These are phyloP conservation scores for Cenopis cana DNA, from an alignment of 2,888 invertebrate species.

Conservation along the genomic window DNA sequence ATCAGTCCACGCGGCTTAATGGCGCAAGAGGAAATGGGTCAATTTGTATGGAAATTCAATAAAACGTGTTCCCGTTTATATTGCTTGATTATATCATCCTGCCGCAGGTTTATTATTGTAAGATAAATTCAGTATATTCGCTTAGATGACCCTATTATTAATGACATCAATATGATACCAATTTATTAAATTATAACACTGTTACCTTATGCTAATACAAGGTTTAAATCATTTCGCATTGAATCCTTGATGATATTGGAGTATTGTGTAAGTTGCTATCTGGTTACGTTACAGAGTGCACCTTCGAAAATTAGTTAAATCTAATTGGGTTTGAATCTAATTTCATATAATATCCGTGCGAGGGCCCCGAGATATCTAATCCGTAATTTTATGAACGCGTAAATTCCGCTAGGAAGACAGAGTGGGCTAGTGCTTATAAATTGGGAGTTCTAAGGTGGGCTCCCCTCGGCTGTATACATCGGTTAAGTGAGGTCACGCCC, in stretches of 20 bases:
- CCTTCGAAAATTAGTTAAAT: not conserved
- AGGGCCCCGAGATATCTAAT: constrained; percentile 25
- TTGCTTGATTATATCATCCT: not conserved
- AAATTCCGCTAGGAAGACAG: constrained; percentile 27
- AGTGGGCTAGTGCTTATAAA: constrained; percentile 40
- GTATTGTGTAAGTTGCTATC: not conserved
- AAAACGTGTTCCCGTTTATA: not conserved
- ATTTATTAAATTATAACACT: not conserved
- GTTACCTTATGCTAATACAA: not conserved
- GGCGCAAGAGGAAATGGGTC: not conserved
- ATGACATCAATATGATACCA: not conserved
- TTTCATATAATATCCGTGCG: constrained; percentile 14
- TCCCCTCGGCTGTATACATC: constrained; percentile 36
- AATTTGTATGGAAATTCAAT: not conserved
- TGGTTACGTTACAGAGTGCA: not conserved
- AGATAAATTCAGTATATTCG: not conserved
- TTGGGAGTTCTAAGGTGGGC: constrained; percentile 37
- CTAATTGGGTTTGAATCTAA: constrained; percentile 20
- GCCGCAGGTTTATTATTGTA: not conserved
- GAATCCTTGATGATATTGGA: too few relatives aligned
- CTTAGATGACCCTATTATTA: not conserved
- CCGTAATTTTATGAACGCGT: constrained; percentile 38
- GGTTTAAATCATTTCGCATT: not conserved
- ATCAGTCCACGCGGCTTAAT: not conserved
- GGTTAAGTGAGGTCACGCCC: constrained; percentile 45